phyloP scores from a whole-genome alignment of 2,797 vertebrate species.

The Taeniopygia guttata region DNA sequence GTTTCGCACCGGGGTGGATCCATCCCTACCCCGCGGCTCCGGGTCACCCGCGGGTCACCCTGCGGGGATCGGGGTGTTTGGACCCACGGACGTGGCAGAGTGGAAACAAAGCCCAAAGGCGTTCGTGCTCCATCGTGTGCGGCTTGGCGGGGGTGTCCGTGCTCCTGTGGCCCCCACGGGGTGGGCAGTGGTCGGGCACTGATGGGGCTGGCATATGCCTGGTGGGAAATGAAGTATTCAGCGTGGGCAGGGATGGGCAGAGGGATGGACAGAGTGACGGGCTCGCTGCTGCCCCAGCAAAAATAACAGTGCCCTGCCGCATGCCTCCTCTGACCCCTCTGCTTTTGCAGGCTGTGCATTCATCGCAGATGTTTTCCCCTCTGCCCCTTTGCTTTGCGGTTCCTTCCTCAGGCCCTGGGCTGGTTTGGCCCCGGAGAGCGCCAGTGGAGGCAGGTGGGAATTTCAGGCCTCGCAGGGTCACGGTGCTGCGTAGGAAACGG shows the following conservation, averaged over 20 bases:
- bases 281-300: background rate
- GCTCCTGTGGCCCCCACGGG: rapidly evolving
- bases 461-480: background rate
- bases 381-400: background rate
- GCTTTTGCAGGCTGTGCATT: background rate
- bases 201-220: rapidly evolving
- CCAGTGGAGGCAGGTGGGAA: background rate
- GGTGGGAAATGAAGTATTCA: background rate
- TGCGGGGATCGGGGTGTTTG: rapidly evolving
- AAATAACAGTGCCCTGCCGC: background rate
- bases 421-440: background rate
- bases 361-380: background rate
- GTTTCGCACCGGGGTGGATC: background rate
- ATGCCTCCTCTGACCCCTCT: background rate
- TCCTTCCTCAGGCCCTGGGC: background rate
- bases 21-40: too few species aligned
- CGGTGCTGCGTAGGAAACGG: background rate
- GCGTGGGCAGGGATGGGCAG: background rate
- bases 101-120: background rate
- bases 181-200: rapidly evolving
- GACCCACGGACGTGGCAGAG: background rate
- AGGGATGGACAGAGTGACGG: background rate
- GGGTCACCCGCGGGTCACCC: background rate
- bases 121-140: rapidly evolving
- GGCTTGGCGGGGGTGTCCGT: rapidly evolving